Evolutionary conservation across 2,797 vertebrate species (phyloP).

Genomic region (Gymnoscopelus microlampas): DNA sequence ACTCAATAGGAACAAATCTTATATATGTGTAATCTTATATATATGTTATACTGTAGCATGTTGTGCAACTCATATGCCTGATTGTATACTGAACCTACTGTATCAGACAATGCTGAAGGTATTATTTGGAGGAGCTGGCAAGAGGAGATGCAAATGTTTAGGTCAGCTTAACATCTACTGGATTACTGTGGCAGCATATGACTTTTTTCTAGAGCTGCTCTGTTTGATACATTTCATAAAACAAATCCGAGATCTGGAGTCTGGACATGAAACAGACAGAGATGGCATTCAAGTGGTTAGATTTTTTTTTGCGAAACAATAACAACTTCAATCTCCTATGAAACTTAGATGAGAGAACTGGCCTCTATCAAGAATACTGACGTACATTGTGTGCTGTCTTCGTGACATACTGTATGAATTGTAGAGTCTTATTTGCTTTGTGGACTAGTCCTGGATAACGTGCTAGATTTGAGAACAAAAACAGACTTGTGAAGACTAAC

Average conservation of each 20-base stretch:
- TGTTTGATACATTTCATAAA: no score
- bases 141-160: neutral
- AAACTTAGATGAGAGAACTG: slow-evolving; percentile 1
- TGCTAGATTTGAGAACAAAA: slow-evolving; percentile 45
- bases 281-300: neutral
- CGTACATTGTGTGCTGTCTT: neutral
- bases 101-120: neutral
- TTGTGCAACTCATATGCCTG: no score
- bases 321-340: slow-evolving; percentile 7
- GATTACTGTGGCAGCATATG: neutral
- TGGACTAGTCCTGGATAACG: slow-evolving; percentile 10
- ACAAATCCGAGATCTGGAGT: no score
- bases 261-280: neutral
- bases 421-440: slow-evolving; percentile 7
- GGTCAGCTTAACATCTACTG: neutral
- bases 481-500: slow-evolving; percentile 45
- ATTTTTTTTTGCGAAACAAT: neutral
- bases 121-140: neutral
- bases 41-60: no score
- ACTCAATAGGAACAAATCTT: no score
- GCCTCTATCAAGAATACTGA: slow-evolving; percentile 4
- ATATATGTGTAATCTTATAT: no score
- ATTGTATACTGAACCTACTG: neutral
- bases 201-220: no score
- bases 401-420: slow-evolving; percentile 14